phyloP scores from a whole-genome alignment of 2,888 invertebrate genomes.

The Drosophila paranaensis region DNA sequence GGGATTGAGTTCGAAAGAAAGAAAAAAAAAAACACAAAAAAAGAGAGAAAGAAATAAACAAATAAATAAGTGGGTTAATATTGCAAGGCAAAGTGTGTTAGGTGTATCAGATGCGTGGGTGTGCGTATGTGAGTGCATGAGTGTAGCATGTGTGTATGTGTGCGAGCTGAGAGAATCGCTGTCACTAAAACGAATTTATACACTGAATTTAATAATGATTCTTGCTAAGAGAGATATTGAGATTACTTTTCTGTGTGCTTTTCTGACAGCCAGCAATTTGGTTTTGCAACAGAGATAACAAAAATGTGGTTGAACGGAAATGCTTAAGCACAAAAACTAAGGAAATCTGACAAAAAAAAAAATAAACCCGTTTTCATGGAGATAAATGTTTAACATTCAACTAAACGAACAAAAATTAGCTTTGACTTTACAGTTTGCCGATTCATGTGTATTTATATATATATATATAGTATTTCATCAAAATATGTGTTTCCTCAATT shows the following conservation, averaged over 20 bases:
- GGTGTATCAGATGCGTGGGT: constrained; percentile 17
- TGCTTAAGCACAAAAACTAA: constrained; percentile 25
- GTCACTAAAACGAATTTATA: constrained; percentile 11
- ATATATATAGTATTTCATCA: not conserved
- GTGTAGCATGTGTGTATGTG: not conserved
- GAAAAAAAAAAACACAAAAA: constrained; percentile 15
- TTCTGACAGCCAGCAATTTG: constrained; percentile 23
- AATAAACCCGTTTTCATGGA: constrained; percentile 36
- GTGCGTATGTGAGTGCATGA: constrained; percentile 4
- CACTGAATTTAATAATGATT: not conserved
- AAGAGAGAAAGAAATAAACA: constrained; percentile 35
- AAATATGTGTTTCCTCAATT: constrained; percentile 40
- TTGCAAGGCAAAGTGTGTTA: constrained; percentile 27
- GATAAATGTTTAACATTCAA: constrained; percentile 57
- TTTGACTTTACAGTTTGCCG: constrained; percentile 46
- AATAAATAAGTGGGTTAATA: constrained; percentile 64
- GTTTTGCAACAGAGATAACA: constrained; percentile 13
- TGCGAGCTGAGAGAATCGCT: constrained; percentile 9
- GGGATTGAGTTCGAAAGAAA: constrained; percentile 20
- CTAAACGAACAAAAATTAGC: constrained; percentile 45
- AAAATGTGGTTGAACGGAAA: constrained; percentile 24
- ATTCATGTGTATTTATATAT: constrained; percentile 35
- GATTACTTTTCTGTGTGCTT: not conserved
- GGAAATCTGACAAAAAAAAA: constrained; percentile 16
- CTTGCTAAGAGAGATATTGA: not conserved